Evolutionary conservation across 2,888 invertebrate species (phyloP).

Genomic region (Alentia gelatinosa): DNA sequence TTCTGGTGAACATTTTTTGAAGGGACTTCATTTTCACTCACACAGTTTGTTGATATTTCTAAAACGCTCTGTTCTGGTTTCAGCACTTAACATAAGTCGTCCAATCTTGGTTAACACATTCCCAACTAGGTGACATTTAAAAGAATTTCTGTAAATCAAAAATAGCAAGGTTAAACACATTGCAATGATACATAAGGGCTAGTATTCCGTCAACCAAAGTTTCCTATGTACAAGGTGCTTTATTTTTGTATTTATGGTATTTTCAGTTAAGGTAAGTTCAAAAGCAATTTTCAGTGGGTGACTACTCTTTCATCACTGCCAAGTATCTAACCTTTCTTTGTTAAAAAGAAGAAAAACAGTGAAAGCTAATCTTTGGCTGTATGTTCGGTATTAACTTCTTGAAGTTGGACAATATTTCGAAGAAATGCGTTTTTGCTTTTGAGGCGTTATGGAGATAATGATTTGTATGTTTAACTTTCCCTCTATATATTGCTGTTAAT

Average conservation of each 20-base stretch:
- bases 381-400: not conserved
- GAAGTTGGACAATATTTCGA: not conserved
- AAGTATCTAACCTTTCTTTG: not conserved
- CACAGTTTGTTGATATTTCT: not conserved
- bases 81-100: too few relatives aligned
- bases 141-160: not conserved
- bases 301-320: not conserved
- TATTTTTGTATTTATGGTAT: not conserved
- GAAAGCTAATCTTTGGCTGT: not conserved
- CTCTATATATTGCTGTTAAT: constrained; percentile 1
- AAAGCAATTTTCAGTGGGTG: not conserved
- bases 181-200: not conserved
- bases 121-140: not conserved
- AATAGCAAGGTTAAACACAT: too few relatives aligned
- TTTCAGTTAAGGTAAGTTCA: not conserved
- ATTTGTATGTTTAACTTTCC: not conserved
- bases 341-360: too few relatives aligned
- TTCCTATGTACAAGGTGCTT: constrained; percentile 15
- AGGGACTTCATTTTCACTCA: not conserved
- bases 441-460: not conserved
- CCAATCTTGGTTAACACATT: not conserved
- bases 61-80: not conserved
- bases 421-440: not conserved
- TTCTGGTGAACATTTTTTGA: not conserved
- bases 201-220: not conserved